Evolutionary conservation across 1,140 invertebrate species (phyloP), one percentile per base, ranked within the genome.

Genomic region (Scaptodrosophila lebanonensis): DNA sequence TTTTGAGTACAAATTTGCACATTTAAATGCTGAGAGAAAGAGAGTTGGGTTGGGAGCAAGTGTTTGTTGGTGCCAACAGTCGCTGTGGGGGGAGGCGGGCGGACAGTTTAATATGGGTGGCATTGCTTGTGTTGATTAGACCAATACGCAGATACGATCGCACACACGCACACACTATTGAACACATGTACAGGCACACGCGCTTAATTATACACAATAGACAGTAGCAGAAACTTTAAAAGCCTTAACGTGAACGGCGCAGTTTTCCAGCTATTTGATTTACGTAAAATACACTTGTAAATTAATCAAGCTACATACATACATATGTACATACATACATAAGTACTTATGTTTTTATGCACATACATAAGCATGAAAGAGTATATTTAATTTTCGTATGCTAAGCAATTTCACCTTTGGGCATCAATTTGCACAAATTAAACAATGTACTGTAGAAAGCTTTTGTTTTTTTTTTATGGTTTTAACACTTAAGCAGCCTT

Each of bases 171-270:
- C 16, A 39, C 35, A 33, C 17, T n/a, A n/a, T n/a, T n/a, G n/a
- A n/a, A 50, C 12, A 42, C 29, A 22, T 15, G 11, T 22, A 13
- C 15, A 8, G 25, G 30, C 38, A 56, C 59, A 48, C 59, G 47
- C 59, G 59, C 59, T 33, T 36, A 44, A 33, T 43, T 63, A 32
- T 54, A 29, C 49, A 54, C 73, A 47, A 36, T 16, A 42, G 16
- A 8, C 32, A 44, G 60, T 35, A 33, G 48, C 43, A 33, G 27
- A 29, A 40, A 44, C 16, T 50, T 47, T 54, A 36, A 48, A 42
- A 40, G 22, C 45, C 33, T 51, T 16, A 53, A 39, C 17, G 32
- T 67, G 44, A 72, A 77, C 58, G 63, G 48, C 72, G 68, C 67
- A 72, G 58, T 68, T 61, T 53, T 67, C 47, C n/a, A n/a, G 29